Conservation (phyloP, 2,113 vertebrate genomes). For the Cathartes aura region DNA sequence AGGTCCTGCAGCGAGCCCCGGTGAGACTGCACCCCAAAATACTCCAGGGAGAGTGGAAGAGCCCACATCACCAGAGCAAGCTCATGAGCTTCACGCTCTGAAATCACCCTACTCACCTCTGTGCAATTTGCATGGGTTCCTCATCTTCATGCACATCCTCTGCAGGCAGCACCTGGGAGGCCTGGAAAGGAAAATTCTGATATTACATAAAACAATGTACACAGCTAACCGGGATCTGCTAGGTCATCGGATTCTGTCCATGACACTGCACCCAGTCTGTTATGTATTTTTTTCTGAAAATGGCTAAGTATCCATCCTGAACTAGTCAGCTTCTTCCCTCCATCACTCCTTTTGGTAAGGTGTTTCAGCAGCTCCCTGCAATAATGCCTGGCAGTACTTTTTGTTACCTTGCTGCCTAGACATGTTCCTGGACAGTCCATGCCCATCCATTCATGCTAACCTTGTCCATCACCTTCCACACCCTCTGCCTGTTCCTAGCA, state of each 20-base stretch:
- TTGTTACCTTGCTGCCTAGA: not conserved
- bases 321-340: not conserved
- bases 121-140: constrained; percentile 66
- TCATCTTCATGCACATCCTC: constrained; percentile 67
- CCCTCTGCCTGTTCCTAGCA: not conserved
- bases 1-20: not conserved
- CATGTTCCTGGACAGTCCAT: not conserved
- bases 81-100: not conserved
- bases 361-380: not conserved
- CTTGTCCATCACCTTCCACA: not conserved
- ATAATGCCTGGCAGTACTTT: not conserved
- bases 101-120: constrained; percentile 64
- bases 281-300: not conserved
- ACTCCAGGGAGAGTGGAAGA: not conserved
- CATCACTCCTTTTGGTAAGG: not conserved
- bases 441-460: not conserved
- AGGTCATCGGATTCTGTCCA: not conserved
- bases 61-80: not conserved
- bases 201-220: not conserved
- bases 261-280: not conserved
- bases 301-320: not conserved
- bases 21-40: not conserved
- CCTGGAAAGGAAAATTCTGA: constrained; percentile 59
- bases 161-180: constrained; percentile 66
- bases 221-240: not conserved